These are phyloP conservation scores for Lamproptera curius DNA, from an alignment of 2,888 invertebrate species.

Conservation along the genomic window DNA sequence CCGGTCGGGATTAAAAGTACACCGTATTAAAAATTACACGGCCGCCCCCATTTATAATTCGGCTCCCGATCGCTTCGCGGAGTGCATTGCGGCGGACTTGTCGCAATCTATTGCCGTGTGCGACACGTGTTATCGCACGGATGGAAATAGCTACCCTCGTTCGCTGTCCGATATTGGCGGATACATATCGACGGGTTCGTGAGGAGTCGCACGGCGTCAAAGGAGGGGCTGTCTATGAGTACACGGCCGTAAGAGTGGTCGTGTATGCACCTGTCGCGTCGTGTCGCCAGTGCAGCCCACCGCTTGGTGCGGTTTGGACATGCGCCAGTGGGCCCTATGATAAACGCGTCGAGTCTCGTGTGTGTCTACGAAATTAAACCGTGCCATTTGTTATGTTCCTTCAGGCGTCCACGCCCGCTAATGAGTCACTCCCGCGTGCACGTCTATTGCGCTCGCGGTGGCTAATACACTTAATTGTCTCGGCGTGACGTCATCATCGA, in stretches of 20 bases:
- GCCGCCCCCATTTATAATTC: conserved; percentile 24
- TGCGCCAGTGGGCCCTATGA: conserved; percentile 64
- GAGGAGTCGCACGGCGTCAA: conserved; percentile 38
- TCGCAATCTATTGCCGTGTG: conserved; percentile 17
- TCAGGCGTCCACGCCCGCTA: conserved; percentile 61
- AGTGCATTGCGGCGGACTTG: conserved; percentile 20
- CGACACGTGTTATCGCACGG: conserved; percentile 22
- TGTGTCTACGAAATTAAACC: conserved; percentile 77
- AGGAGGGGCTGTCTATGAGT: conserved; percentile 48
- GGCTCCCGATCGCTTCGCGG: conserved; percentile 15
- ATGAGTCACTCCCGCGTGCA: conserved; percentile 49
- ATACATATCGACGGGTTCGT: no score
- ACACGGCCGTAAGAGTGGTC: conserved; percentile 58
- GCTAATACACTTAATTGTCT: conserved; percentile 11
- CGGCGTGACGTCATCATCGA: conserved; percentile 1
- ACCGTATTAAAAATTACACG: conserved; percentile 20
- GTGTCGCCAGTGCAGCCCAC: conserved; percentile 70
- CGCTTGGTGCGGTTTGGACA: conserved; percentile 69
- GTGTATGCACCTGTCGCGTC: conserved; percentile 74
- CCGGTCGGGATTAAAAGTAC: conserved; percentile 42
- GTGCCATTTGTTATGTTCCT: conserved; percentile 71
- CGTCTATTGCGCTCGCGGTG: conserved; percentile 4
- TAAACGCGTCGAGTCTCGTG: conserved; percentile 67
- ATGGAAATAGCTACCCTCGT: no score
- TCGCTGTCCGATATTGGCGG: conserved; percentile 19